Percentiles rank a stretch among this genome's conserved stretches.
phyloP scores from a whole-genome alignment of 2,888 invertebrate genomes.

The Axea sp. region DNA sequence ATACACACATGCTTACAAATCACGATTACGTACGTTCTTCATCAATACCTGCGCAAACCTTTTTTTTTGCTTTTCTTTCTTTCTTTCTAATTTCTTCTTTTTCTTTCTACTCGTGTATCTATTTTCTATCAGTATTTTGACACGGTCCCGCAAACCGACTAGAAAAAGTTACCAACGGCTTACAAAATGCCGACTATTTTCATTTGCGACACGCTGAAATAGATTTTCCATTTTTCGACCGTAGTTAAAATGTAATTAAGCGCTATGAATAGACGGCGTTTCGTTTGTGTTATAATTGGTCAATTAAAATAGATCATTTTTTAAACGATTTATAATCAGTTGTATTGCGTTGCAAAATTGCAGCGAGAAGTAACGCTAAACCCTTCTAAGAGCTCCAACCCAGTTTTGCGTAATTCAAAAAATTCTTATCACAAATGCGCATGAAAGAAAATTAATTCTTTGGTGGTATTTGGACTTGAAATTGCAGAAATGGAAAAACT shows the following conservation, averaged over 20 bases:
- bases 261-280: constrained; percentile 8
- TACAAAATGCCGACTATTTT: constrained; percentile 26
- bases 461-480: no score
- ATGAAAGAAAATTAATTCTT: no score
- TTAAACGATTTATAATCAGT: no score
- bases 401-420: no score
- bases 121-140: constrained; percentile 19
- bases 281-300: not conserved
- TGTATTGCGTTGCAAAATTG: no score
- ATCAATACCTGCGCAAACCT: constrained; percentile 47
- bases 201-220: constrained; percentile 24
- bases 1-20: constrained; percentile 55
- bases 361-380: no score
- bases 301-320: constrained; percentile 1
- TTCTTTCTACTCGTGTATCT: constrained; percentile 1
- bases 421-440: no score
- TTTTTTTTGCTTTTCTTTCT: constrained; percentile 1
- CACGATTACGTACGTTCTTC: constrained; percentile 56
- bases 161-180: constrained; percentile 37
- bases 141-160: constrained; percentile 6
- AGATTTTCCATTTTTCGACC: constrained; percentile 29
- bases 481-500: no score
- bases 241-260: constrained; percentile 21
- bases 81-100: not conserved
- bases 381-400: no score